Evolutionary conservation across 2,888 invertebrate species (phyloP).

Genomic region (Sceliomorpha sp.): DNA sequence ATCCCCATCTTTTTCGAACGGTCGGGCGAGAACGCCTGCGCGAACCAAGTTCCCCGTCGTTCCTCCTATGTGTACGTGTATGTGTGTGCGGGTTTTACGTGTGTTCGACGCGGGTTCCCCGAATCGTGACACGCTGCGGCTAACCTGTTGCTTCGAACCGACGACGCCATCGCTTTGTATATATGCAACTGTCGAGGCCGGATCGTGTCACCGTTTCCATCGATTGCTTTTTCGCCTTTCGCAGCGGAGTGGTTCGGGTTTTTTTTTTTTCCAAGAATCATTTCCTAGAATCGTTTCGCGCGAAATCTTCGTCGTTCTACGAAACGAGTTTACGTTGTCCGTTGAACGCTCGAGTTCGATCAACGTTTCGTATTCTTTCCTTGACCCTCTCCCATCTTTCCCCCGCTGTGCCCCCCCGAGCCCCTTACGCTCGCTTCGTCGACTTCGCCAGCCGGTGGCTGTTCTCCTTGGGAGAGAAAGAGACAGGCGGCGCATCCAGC

Average conservation of each 20-base stretch:
- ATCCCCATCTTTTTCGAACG: too few relatives aligned
- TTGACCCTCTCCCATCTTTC: conserved; percentile 24
- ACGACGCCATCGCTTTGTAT: conserved; percentile 40
- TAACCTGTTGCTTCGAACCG: conserved; percentile 46
- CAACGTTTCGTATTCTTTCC: conserved; percentile 26
- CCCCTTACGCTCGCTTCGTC: conserved; percentile 22
- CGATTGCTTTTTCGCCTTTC: not conserved
- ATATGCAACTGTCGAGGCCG: not conserved
- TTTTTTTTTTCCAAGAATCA: not conserved
- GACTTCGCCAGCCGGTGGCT: conserved; percentile 32
- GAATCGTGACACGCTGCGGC: conserved; percentile 13
- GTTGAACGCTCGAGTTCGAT: conserved; percentile 21
- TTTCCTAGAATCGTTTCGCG: too few relatives aligned
- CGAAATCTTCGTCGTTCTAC: too few relatives aligned
- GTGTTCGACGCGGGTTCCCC: not conserved
- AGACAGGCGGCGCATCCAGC: conserved; percentile 9
- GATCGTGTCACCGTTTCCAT: not conserved
- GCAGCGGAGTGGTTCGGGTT: not conserved
- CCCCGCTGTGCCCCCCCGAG: conserved; percentile 8
- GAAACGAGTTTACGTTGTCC: conserved; percentile 1
- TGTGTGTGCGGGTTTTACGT: conserved; percentile 1
- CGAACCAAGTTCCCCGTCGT: not conserved
- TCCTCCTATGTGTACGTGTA: not conserved
- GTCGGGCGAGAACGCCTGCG: not conserved
- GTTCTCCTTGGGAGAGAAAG: conserved; percentile 34